Percentiles rank a stretch among this genome's conserved stretches.
phyloP scores from a whole-genome alignment of 2,888 invertebrate species.

The Andrena hattorfiana region DNA sequence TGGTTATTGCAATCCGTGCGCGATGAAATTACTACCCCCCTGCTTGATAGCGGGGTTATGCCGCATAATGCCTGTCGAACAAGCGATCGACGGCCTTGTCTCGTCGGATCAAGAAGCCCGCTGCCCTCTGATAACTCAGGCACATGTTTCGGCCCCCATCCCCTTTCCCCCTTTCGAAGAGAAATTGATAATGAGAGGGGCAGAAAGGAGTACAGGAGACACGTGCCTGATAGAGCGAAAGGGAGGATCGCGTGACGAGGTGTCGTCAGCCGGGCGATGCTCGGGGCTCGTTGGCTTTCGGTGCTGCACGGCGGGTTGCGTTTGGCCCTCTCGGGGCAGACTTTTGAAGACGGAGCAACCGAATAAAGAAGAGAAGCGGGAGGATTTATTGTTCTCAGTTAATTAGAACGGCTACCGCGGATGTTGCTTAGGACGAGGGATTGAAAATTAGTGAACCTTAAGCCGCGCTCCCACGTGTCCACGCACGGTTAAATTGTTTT shows the following conservation, averaged over 20 bases:
- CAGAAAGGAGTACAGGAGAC: background rate
- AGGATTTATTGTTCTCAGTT: no score
- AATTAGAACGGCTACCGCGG: no score
- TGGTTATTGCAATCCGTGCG: conserved; percentile 45
- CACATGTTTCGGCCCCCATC: conserved; percentile 27
- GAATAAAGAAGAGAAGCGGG: no score
- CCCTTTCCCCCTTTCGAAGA: no score
- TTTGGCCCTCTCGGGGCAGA: no score
- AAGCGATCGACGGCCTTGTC: conserved; percentile 25
- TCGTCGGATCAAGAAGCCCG: conserved; percentile 24
- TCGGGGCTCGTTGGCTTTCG: background rate
- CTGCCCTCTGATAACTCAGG: conserved; percentile 7
- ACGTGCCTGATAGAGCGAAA: conserved; percentile 27
- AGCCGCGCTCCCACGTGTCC: no score
- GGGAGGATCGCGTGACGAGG: conserved; percentile 34
- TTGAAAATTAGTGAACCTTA: no score
- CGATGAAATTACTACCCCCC: conserved; percentile 41
- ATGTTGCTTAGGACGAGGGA: no score
- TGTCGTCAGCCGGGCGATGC: conserved; percentile 32
- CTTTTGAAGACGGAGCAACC: no score
- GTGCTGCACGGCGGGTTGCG: background rate
- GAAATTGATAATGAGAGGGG: conserved; percentile 2
- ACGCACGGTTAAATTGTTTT: no score
- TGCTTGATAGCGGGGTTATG: background rate
- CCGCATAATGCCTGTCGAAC: conserved; percentile 14